phyloP scores from a whole-genome alignment of 2,797 vertebrate genomes.

The Hozukius guyotensis region DNA sequence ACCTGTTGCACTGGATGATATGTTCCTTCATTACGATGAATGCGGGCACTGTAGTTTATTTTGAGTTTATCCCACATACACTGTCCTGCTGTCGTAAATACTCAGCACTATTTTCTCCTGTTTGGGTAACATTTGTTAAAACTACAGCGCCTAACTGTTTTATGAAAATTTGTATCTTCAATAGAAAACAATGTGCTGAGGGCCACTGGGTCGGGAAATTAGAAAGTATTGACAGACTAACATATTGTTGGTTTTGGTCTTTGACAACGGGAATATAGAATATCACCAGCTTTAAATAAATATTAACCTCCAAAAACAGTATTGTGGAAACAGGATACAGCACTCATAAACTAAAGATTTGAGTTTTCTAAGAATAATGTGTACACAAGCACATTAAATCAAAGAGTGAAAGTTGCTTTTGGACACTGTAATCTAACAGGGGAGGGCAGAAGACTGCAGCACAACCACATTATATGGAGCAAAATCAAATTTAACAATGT shows the following conservation, averaged over 20 bases:
- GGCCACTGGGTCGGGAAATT: background rate
- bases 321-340: background rate
- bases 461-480: conserved; percentile 3
- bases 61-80: too few relatives aligned
- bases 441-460: background rate
- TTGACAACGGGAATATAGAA: background rate
- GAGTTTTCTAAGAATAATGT: background rate
- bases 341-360: background rate
- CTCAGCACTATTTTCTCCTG: background rate
- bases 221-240: background rate
- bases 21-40: too few relatives aligned
- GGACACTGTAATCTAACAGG: background rate
- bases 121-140: background rate
- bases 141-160: too few relatives aligned
- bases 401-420: background rate
- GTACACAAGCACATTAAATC: background rate
- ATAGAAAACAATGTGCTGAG: background rate
- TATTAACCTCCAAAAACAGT: background rate
- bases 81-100: background rate
- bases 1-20: background rate
- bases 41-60: too few relatives aligned
- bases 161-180: background rate
- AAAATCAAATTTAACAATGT: conserved; percentile 35
- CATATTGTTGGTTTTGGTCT: too few relatives aligned
- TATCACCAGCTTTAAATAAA: background rate